Evolutionary conservation across 2,888 invertebrate species (phyloP).

Genomic region (Orchesella flavescens): DNA sequence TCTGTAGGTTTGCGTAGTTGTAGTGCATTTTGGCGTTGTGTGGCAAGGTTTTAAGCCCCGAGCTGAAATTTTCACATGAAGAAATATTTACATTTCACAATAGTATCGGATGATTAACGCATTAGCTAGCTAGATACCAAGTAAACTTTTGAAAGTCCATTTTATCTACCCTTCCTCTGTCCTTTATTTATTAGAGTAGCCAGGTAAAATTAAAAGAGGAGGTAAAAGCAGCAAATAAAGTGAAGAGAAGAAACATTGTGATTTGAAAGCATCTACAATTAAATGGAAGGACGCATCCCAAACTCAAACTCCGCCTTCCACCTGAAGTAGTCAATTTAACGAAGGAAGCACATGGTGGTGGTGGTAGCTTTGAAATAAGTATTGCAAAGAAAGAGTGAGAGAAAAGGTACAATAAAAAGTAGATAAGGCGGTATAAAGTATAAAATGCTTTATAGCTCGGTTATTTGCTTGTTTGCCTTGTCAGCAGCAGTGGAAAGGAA

Average conservation of each 20-base stretch:
- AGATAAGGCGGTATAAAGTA: background rate
- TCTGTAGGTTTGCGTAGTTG: conserved; percentile 89
- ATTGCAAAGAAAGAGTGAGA: too few species aligned
- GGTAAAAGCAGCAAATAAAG: too few species aligned
- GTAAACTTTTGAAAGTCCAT: too few species aligned
- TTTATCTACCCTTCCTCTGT: too few species aligned
- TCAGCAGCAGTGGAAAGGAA: conserved; percentile 54
- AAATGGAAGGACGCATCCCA: too few species aligned
- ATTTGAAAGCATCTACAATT: too few species aligned
- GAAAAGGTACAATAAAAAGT: too few species aligned
- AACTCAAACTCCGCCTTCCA: too few species aligned
- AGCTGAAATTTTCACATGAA: conserved; percentile 76
- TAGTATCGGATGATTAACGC: background rate
- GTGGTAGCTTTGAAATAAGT: background rate
- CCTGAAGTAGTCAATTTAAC: too few species aligned
- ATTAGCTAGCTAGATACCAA: background rate
- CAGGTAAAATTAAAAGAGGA: too few species aligned
- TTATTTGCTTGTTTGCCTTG: conserved; percentile 64
- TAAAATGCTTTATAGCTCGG: conserved; percentile 51
- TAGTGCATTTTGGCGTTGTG: conserved; percentile 93
- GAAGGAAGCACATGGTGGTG: background rate
- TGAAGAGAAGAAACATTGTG: too few species aligned
- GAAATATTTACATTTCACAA: background rate
- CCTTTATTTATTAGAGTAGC: too few species aligned
- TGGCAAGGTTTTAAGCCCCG: conserved; percentile 85